Percentiles rank a stretch among this genome's conserved stretches.
These are phyloP conservation scores for Odontophorus gujanensis DNA, from an alignment of 2,113 vertebrate species.

Conservation along the genomic window DNA sequence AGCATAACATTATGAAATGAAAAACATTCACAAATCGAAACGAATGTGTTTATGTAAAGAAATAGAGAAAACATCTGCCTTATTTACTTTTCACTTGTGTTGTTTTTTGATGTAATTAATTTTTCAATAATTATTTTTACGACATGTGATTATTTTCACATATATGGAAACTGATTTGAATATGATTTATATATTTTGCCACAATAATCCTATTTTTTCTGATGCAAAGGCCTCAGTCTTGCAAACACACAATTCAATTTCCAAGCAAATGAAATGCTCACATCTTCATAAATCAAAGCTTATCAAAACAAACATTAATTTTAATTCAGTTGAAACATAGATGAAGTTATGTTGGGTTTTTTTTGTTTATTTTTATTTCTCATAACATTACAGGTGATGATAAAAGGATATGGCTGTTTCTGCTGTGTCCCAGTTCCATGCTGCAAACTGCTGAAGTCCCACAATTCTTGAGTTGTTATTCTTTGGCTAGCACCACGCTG, in stretches of 20 bases:
- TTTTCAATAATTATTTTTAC: not conserved
- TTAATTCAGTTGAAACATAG: not conserved
- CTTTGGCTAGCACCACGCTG: not conserved
- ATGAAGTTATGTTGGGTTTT: not conserved
- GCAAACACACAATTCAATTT: not conserved
- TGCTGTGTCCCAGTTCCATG: not conserved
- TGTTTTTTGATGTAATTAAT: not conserved
- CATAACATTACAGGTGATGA: not conserved
- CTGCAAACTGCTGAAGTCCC: not conserved
- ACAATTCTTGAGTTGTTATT: not conserved
- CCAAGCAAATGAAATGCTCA: not conserved
- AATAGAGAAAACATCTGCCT: not conserved
- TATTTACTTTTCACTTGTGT: not conserved
- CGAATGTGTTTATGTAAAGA: not conserved
- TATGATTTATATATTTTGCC: not conserved
- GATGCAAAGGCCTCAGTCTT: not conserved
- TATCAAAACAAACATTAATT: not conserved
- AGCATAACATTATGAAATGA: not conserved
- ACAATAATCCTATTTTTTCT: not conserved
- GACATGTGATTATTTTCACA: not conserved
- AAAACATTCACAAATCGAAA: not conserved
- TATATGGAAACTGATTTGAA: fast-evolving
- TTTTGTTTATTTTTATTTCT: not conserved
- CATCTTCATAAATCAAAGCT: not conserved
- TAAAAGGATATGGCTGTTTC: not conserved